phyloP scores from a whole-genome alignment of 1,140 invertebrate genomes.

The Ptiloglossa arizonensis region DNA sequence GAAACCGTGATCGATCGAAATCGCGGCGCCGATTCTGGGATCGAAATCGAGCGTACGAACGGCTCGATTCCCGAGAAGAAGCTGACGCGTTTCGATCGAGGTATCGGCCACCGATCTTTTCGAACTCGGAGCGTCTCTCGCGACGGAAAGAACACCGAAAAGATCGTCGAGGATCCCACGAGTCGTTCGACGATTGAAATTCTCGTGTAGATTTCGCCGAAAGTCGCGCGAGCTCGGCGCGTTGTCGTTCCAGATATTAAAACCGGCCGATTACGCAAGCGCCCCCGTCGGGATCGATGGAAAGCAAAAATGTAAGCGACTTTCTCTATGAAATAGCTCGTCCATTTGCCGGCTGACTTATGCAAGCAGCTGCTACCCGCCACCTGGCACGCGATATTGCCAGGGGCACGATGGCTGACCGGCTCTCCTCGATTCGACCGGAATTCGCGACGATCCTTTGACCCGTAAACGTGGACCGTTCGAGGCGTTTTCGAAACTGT shows the following conservation, averaged over 20 bases:
- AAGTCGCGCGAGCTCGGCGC: slow-evolving; percentile 41
- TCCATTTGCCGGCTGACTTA: slow-evolving; percentile 72
- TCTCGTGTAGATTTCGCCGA: slow-evolving; percentile 23
- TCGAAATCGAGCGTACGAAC: background rate
- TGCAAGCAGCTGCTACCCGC: slow-evolving; percentile 73
- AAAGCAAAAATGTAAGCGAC: slow-evolving; percentile 80
- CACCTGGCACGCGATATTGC: slow-evolving; percentile 61
- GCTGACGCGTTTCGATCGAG: too few species aligned
- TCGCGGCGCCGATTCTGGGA: background rate
- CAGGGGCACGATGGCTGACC: slow-evolving; percentile 19
- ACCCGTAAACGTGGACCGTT: background rate
- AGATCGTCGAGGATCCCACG: background rate
- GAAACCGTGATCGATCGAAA: background rate
- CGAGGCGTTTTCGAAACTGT: background rate
- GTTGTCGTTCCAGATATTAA: slow-evolving; percentile 67
- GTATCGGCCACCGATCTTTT: too few species aligned
- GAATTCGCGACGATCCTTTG: background rate
- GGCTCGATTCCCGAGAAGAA: background rate
- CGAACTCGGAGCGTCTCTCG: too few species aligned
- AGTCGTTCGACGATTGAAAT: background rate
- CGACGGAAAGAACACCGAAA: too few species aligned
- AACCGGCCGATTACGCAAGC: slow-evolving; percentile 65
- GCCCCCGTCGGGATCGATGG: slow-evolving; percentile 71
- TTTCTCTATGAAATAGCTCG: slow-evolving; percentile 81
- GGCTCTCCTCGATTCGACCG: background rate